Evolutionary conservation across 2,797 vertebrate species (phyloP), one percentile per base, ranked within the genome.

Genomic region (Alcedo quadribrachys): DNA sequence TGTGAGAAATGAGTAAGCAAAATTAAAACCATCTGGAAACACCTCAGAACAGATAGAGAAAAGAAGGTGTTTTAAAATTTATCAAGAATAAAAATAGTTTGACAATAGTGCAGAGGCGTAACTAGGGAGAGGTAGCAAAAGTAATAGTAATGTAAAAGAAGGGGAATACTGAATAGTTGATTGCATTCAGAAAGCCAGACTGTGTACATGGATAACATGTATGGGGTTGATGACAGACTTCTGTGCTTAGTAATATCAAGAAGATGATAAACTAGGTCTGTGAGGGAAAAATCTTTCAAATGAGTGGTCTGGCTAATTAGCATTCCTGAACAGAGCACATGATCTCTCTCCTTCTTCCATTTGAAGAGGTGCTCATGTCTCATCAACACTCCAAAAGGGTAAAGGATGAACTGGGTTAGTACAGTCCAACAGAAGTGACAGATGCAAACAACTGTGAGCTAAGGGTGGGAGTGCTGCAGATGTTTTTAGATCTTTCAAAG

Each of bases 1-100:
- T 54, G 15, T 43, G 15, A 95, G 12, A 86, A 90, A 79, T 69
- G 13, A 81, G 9, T 68, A 65, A 75, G 21, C 62, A 51, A 81
- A 84, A 90, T 89, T n/a, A 66, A 27, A 91, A 63, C 12, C 6
- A 8, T 9, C 60, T 25, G 33, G 42, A 61, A 85, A 83, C 28
- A 89, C 30, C 37, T 69, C 8, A 58, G 25, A 87, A 75, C 19
- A 81, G 50, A 54, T 18, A 87, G 27, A 77, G 19, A 4, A 74
- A 79, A 83, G 5, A 55, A 70, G 46, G 21, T 45, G 12, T 22
- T 82, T 69, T 65, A 60, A 45, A 4, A 9, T 43, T 21, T 20
- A n/a, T n/a, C 66, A 35, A 66, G 58, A 87, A 65, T 19, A 80
- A 46, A 92, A 35, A 19, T 37, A 74, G 15, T 8, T 82, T 77